These are phyloP conservation scores for Agrochola circellaris DNA, from an alignment of 2,888 invertebrate genomes.

Conservation along the genomic window DNA sequence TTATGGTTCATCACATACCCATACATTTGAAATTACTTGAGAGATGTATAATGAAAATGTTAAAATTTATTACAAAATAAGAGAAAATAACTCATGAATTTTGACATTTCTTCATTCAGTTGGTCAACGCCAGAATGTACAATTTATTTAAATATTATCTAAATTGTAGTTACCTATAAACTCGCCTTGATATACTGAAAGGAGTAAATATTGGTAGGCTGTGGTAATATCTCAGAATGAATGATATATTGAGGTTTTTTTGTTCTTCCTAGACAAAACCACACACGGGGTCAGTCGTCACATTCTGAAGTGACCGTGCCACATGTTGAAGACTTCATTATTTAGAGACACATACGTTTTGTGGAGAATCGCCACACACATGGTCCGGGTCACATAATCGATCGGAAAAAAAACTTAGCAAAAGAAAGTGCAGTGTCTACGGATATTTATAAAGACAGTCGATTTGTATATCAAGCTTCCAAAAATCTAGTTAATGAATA, in stretches of 20 bases:
- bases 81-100: too few relatives aligned
- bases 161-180: too few relatives aligned
- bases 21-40: neutral
- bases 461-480: neutral
- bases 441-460: neutral
- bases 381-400: too few relatives aligned
- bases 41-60: too few relatives aligned
- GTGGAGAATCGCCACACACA: neutral
- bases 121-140: too few relatives aligned
- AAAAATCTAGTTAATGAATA: neutral
- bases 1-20: neutral
- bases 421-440: too few relatives aligned
- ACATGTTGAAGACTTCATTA: neutral
- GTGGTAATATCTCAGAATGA: too few relatives aligned
- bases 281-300: neutral
- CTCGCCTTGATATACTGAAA: too few relatives aligned
- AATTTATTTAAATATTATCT: too few relatives aligned
- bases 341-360: neutral
- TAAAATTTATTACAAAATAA: too few relatives aligned
- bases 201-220: neutral
- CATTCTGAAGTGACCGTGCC: conserved; percentile 1
- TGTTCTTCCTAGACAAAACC: neutral
- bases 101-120: too few relatives aligned
- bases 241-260: neutral
- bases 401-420: too few relatives aligned